A percentile compares a stretch with the other conserved stretches of the same genome.
Evolutionary conservation across 2,113 vertebrate genomes (phyloP).

Genomic region (Leptobrachium ailaonicum): DNA sequence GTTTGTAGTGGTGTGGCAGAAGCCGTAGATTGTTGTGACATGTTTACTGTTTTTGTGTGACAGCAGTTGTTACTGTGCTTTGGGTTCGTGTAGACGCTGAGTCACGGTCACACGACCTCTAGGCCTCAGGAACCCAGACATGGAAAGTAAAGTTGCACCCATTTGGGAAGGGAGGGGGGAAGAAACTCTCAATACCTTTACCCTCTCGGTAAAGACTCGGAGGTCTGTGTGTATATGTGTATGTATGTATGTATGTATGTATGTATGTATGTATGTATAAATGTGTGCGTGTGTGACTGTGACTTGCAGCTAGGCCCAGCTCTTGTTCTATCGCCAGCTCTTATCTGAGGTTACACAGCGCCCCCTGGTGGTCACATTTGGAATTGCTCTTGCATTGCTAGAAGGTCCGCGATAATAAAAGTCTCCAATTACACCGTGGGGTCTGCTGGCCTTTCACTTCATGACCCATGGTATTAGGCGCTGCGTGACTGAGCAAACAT

Average conservation of each 20-base stretch:
- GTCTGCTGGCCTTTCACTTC: too few relatives aligned
- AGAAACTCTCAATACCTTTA: neutral
- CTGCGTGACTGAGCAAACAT: too few relatives aligned
- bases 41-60: too few relatives aligned
- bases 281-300: too few relatives aligned
- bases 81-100: conserved; percentile 20
- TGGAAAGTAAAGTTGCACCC: neutral
- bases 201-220: neutral
- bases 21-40: too few relatives aligned
- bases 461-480: too few relatives aligned
- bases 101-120: conserved; percentile 31
- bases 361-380: neutral
- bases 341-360: neutral
- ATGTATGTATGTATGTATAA: too few relatives aligned
- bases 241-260: too few relatives aligned
- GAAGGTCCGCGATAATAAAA: too few relatives aligned
- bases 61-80: neutral
- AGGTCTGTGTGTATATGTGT: neutral
- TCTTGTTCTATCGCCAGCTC: neutral
- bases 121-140: conserved; percentile 20
- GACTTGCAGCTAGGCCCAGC: too few relatives aligned
- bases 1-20: too few relatives aligned
- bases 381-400: neutral
- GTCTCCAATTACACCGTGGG: too few relatives aligned
- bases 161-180: neutral